A percentile compares a stretch with the other conserved stretches of the same genome.
Conservation (phyloP, 1,140 invertebrate species). For the Pseudomyrmex sp. region DNA sequence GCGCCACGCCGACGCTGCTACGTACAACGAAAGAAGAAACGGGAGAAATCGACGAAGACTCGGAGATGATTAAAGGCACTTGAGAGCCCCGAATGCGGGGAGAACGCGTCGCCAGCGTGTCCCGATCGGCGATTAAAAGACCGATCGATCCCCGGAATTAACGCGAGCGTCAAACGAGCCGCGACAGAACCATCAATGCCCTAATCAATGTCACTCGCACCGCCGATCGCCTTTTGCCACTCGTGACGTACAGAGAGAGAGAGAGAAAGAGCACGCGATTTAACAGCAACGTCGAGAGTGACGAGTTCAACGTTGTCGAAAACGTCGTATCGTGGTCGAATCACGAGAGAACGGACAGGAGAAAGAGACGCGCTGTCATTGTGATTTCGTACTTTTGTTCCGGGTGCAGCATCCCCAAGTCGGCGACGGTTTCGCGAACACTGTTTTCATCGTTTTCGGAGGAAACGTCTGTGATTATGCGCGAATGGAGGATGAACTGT, state of each 20-base stretch:
- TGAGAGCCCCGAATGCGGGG: background rate
- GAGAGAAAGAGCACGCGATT: conserved; percentile 34
- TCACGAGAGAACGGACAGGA: too few species aligned
- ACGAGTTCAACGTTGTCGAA: conserved; percentile 26
- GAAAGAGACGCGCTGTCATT: background rate
- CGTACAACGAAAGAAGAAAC: background rate
- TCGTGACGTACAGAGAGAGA: conserved; percentile 12
- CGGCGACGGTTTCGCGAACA: conserved; percentile 3
- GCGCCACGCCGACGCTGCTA: background rate
- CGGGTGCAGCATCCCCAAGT: conserved; percentile 4
- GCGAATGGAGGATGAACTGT: conserved; percentile 43
- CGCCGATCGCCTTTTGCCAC: conserved; percentile 52
- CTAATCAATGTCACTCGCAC: conserved; percentile 50
- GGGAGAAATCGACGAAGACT: background rate
- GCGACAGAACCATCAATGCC: conserved; percentile 41
- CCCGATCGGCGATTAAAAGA: conserved; percentile 33
- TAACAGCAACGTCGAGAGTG: conserved; percentile 3
- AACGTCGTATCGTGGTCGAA: background rate
- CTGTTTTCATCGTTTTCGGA: background rate
- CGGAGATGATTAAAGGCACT: conserved; percentile 22
- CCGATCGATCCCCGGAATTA: conserved; percentile 35
- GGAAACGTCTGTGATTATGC: conserved; percentile 28
- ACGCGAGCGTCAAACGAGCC: conserved; percentile 29
- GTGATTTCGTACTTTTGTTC: background rate
- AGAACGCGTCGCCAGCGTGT: background rate